Evolutionary conservation across 2,888 invertebrate genomes (phyloP).

Genomic region (Platerodrilus igneus): DNA sequence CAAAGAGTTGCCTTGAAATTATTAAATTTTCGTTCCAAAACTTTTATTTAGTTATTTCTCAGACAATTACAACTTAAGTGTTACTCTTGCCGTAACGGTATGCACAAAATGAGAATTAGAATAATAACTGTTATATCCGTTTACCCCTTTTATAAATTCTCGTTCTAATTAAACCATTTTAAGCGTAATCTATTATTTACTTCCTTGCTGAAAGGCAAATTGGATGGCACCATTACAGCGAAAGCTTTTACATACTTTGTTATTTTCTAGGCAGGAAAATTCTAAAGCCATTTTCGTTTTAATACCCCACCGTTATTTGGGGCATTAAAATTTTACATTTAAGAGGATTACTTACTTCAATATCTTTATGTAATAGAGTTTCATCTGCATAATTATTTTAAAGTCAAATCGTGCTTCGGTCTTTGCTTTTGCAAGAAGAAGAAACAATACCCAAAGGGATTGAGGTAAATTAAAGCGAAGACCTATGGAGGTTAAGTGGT

Average conservation of each 20-base stretch:
- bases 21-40: too few relatives aligned
- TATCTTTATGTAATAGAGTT: constrained; percentile 11
- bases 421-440: too few relatives aligned
- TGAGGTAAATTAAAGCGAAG: too few relatives aligned
- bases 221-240: constrained; percentile 18
- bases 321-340: constrained; percentile 25
- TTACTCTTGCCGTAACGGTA: constrained; percentile 6
- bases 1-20: too few relatives aligned
- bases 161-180: constrained; percentile 22
- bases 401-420: too few relatives aligned
- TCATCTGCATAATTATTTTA: too few relatives aligned
- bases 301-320: constrained; percentile 25
- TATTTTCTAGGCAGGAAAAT: constrained; percentile 29
- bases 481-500: too few relatives aligned
- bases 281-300: constrained; percentile 28
- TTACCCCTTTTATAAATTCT: constrained; percentile 18
- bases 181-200: constrained; percentile 27
- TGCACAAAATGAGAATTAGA: constrained; percentile 13
- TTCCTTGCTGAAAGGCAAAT: constrained; percentile 23
- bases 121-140: constrained; percentile 15
- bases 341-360: constrained; percentile 14
- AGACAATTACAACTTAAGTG: constrained; percentile 11
- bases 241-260: constrained; percentile 27
- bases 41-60: too few relatives aligned
- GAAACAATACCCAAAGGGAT: too few relatives aligned